Base-by-base conservation (phyloP, 2,888 invertebrate genomes). In the Mellilla xanthometata region DNA sequence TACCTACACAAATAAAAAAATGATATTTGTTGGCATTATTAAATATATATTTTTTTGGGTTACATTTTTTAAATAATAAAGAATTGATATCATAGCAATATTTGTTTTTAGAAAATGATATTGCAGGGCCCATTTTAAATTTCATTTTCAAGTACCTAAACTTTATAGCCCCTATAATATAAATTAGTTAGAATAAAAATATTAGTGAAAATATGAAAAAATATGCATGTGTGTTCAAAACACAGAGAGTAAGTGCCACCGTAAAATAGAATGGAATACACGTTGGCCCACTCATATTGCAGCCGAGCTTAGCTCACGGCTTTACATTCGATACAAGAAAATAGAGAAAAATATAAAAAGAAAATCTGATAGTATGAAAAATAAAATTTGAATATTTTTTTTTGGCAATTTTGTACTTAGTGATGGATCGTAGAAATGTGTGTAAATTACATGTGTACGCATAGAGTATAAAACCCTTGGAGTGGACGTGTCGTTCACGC, bases 351-450 rank as follows among this genome's bases (percentile, higher is more conserved):
- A 61, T 8, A 29, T 7, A 32, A 41, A 38, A 32, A 56, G 66
- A 60, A 65, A 67, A 60, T 60, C 54, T 60, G 57, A 67, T 58
- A 59, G 54, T 42, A 60, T 52, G 59, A 56, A 65, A 68, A 66
- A 61, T 61, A 58, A 55, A 55, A 53, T 62, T 51, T 66, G 56
- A 71, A 65, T 41, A 75, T 68, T 72, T 62, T 65, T 86, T 86
- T 88, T 89, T 88, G 89, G 88, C 87, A 84, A 86, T 86, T 89
- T 89, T 89, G 89, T 88, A 89, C 88, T 89, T 84, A 80, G 81
- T 83, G 82, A 84, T 83, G 78, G 66, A 68, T 75, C 71, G 70
- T 72, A 72, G 68, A 71, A 65, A 65, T 69, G 74, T 71, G 40
- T 63, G 60, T 23, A 55, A 56, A 54, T 58, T 56, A 65, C 58